Conservation (phyloP, 1,140 invertebrate genomes). For the Coptotermes formosanus region DNA sequence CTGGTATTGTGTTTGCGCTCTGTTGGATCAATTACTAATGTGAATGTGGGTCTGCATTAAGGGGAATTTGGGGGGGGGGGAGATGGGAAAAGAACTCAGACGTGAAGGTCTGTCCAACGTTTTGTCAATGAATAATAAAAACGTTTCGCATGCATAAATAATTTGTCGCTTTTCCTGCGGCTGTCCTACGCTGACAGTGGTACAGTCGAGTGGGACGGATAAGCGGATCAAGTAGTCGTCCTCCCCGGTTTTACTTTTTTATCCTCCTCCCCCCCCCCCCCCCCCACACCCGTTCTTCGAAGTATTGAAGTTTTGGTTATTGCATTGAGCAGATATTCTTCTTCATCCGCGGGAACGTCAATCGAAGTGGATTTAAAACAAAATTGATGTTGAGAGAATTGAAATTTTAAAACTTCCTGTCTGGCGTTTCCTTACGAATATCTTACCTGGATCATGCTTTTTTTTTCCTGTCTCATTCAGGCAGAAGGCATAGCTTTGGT, state of each 20-base stretch:
- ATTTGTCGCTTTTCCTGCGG: not conserved
- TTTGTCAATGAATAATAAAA: slow-evolving; percentile 20
- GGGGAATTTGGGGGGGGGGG: not conserved
- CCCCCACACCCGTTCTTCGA: too few relatives aligned
- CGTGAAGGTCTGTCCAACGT: slow-evolving; percentile 2
- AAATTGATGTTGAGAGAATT: too few relatives aligned
- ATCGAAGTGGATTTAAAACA: too few relatives aligned
- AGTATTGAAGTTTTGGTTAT: too few relatives aligned
- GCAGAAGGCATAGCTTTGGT: too few relatives aligned
- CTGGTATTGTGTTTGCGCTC: not conserved
- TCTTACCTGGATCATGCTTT: too few relatives aligned
- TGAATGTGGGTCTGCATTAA: not conserved
- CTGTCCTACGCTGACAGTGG: not conserved
- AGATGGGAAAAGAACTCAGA: not conserved
- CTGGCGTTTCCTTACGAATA: too few relatives aligned
- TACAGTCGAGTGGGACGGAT: not conserved
- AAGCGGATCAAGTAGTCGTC: not conserved
- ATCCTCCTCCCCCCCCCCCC: too few relatives aligned
- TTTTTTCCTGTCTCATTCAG: too few relatives aligned
- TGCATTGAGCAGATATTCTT: too few relatives aligned
- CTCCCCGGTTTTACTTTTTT: not conserved
- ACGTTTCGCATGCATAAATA: slow-evolving; percentile 5
- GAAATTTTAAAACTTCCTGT: too few relatives aligned
- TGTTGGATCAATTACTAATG: slow-evolving; percentile 19
- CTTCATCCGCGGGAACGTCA: too few relatives aligned